These are phyloP conservation scores for Acanthosepion pharaonis DNA, from an alignment of 2,888 invertebrate genomes.

Conservation along the genomic window DNA sequence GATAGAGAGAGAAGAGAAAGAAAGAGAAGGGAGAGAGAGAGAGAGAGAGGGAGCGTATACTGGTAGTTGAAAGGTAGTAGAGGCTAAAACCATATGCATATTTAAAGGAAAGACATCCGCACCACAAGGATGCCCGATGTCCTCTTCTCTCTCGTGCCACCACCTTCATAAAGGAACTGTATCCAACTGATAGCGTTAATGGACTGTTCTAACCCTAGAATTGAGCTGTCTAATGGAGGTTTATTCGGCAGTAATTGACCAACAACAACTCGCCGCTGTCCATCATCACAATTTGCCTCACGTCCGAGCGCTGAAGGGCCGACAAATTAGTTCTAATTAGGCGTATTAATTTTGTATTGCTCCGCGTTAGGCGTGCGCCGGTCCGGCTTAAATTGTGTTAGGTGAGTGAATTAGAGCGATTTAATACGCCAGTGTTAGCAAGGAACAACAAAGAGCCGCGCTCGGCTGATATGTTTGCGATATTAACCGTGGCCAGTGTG, in stretches of 20 bases:
- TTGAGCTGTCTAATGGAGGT: slow-evolving; percentile 22
- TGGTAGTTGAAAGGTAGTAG: neutral
- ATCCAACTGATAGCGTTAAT: slow-evolving; percentile 23
- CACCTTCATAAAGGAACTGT: neutral
- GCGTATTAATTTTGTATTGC: slow-evolving; percentile 33
- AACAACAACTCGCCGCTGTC: slow-evolving; percentile 33
- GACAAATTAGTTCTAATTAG: slow-evolving; percentile 33
- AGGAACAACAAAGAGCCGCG: slow-evolving; percentile 33
- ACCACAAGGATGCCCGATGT: neutral
- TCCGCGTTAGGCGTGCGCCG: slow-evolving; percentile 23
- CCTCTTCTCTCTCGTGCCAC: neutral
- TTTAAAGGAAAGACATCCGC: neutral
- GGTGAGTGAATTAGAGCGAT: slow-evolving; percentile 2
- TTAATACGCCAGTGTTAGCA: slow-evolving; percentile 33
- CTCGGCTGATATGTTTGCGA: slow-evolving; percentile 33
- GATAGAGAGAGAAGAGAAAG: neutral
- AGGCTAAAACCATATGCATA: neutral
- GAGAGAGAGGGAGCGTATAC: neutral
- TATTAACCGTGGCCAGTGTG: slow-evolving; percentile 22
- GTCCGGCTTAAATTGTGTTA: slow-evolving; percentile 33
- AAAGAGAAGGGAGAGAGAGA: neutral
- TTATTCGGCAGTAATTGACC: slow-evolving; percentile 33
- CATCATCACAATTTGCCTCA: slow-evolving; percentile 23
- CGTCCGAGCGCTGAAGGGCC: slow-evolving; percentile 33
- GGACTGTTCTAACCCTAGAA: slow-evolving; percentile 22